Base-by-base conservation (phyloP, 30 jellyfish, hydroid and myxozoan species). In the Pseudorhiza aurosa region DNA sequence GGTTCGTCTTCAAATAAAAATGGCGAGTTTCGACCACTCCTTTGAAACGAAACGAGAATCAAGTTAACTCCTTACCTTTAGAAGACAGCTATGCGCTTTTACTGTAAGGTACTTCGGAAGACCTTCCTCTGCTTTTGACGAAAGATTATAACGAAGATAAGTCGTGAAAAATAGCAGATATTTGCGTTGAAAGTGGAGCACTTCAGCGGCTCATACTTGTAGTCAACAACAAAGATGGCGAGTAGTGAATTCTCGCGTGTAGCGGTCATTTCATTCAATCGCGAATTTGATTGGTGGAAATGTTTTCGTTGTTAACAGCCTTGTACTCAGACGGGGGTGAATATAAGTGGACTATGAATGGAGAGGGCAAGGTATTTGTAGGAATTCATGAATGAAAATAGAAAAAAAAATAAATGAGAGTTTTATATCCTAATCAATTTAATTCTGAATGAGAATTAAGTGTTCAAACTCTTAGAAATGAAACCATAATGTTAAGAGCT, bases 21-120 rank as follows among this genome's bases (percentile, higher is more conserved):
- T 8, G 77, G 31, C 77, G 27, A 55, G 56, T 51, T 68, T 77
- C 82, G 72, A 46, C 89, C 82, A 77, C 89, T 77, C 80, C 81
- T 65, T 62, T 31, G 18, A 45, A 68, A 26, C 65, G 63, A 55
- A 77, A 77, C 32, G 89, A 77, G 89, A 77, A 77, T 77, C 51
- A 21, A 8, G 12, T 45, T 65, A 28, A 22, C 27, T 15, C 40
- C 72, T 62, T 33, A 9, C 47, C 69, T 49, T 3, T 15, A 4
- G 19, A 18, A 26, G 12, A 30, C 5, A 49, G 21, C 9, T 12
- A 65, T 80, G 83, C 91, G 85, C 78, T 80, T 80, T 80, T 8
- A 17, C 14, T 29, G 44, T 15, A 27, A 50, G 22, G 19, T 28
- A 10, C 43, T 49, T 80, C 91, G 91, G 78, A 60, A 80, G 58